Conservation (phyloP, 2,113 vertebrate species). For the Grammomys dolichurus region DNA sequence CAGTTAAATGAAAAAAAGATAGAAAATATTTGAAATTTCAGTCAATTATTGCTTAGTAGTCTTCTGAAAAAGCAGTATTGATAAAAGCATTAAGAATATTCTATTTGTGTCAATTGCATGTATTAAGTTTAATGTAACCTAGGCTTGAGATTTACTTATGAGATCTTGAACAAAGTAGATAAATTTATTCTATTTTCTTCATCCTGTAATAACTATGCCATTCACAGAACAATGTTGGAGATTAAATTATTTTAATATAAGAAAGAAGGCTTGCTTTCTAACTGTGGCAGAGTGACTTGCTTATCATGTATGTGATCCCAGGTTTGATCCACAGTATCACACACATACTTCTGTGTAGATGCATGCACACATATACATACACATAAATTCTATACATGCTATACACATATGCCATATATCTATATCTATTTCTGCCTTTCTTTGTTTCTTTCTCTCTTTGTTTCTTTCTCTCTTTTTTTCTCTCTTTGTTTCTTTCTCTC, state of each 20-base stretch:
- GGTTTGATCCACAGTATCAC: too few species aligned
- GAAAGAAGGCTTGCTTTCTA: neutral
- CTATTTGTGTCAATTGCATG: neutral
- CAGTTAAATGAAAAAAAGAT: neutral
- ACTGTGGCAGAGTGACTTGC: neutral
- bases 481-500: too few species aligned
- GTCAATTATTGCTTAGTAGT: neutral
- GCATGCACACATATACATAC: neutral
- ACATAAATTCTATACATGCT: neutral
- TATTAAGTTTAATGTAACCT: neutral
- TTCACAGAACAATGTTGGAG: neutral
- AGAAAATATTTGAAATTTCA: neutral
- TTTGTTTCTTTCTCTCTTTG: too few species aligned
- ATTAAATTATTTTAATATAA: neutral
- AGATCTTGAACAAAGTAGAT: neutral
- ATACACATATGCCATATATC: neutral
- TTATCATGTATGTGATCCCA: neutral
- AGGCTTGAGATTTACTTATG: neutral
- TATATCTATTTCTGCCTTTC: too few species aligned
- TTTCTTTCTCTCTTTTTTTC: fast-evolving
- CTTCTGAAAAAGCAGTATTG: neutral
- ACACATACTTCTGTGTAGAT: neutral
- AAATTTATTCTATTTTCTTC: slow-evolving; percentile 6
- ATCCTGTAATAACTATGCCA: neutral
- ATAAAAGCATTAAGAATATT: neutral